Conservation (phyloP, 2,797 vertebrate species). For the Sebastes paucispinis region DNA sequence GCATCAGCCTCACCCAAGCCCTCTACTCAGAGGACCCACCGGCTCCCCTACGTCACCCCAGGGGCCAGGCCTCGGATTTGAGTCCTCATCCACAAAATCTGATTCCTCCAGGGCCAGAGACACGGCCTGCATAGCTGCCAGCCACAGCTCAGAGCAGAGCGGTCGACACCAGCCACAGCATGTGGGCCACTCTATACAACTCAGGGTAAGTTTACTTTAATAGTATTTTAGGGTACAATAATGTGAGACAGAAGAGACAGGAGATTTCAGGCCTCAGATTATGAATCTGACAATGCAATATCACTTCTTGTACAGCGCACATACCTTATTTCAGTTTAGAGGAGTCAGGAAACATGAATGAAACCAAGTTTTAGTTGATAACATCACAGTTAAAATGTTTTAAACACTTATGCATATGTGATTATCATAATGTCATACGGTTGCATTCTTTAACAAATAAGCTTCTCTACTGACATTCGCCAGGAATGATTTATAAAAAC, state of each 20-base stretch:
- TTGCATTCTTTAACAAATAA: background rate
- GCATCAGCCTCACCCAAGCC: slow-evolving; percentile 10
- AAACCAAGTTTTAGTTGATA: background rate
- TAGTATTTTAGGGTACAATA: background rate
- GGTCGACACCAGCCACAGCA: slow-evolving; percentile 42
- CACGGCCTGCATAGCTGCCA: slow-evolving; percentile 53
- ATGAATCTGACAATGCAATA: background rate
- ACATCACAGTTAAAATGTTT: background rate
- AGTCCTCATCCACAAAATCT: slow-evolving; percentile 74
- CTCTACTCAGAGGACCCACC: background rate
- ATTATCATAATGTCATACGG: background rate
- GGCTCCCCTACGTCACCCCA: slow-evolving; percentile 32
- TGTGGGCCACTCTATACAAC: slow-evolving; percentile 24
- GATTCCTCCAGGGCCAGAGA: slow-evolving; percentile 72
- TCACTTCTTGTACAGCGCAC: background rate
- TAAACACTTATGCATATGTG: background rate
- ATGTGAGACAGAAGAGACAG: background rate
- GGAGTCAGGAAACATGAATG: background rate
- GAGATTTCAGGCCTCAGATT: background rate
- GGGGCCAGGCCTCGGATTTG: slow-evolving; percentile 55
- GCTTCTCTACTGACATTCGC: background rate
- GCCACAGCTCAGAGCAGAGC: slow-evolving; percentile 71
- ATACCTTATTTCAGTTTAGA: background rate
- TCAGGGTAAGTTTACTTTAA: slow-evolving; percentile 56
- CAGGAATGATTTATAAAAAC: background rate